Evolutionary conservation across 2,113 vertebrate species (phyloP).

Genomic region (Burhinus bistriatus): DNA sequence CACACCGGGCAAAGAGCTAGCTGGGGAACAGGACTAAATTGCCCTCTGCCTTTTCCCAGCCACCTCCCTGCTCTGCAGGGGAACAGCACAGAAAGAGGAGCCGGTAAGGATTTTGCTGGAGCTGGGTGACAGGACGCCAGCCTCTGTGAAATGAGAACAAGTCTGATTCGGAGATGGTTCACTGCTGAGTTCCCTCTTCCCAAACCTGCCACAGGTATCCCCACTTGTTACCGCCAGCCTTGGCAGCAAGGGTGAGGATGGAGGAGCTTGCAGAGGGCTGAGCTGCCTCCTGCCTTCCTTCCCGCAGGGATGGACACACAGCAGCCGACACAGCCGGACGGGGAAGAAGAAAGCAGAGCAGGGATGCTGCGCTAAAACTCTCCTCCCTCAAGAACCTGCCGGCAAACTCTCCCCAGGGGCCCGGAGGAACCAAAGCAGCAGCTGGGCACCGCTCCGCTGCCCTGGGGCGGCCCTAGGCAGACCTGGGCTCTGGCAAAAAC

Average conservation of each 20-base stretch:
- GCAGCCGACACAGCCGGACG: accelerated
- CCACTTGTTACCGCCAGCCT: neutral
- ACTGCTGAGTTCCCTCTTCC: neutral
- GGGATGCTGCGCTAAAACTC: neutral
- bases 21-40: neutral
- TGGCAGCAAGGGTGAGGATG: accelerated
- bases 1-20: neutral
- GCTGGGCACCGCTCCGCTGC: neutral
- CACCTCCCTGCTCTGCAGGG: accelerated
- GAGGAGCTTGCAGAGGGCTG: neutral
- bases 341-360: neutral
- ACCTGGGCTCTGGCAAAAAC: neutral
- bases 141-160: neutral
- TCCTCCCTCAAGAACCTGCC: neutral
- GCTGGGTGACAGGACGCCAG: too few relatives aligned
- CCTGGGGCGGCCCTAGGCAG: neutral
- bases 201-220: neutral
- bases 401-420: neutral
- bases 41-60: neutral
- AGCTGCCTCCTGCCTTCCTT: neutral
- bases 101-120: neutral
- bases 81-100: neutral
- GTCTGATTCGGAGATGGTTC: neutral
- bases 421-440: neutral
- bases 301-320: accelerated